Percentiles rank a stretch among this genome's conserved stretches.
Evolutionary conservation across 2,113 vertebrate species (phyloP).

Genomic region (Vulpes vulpes): DNA sequence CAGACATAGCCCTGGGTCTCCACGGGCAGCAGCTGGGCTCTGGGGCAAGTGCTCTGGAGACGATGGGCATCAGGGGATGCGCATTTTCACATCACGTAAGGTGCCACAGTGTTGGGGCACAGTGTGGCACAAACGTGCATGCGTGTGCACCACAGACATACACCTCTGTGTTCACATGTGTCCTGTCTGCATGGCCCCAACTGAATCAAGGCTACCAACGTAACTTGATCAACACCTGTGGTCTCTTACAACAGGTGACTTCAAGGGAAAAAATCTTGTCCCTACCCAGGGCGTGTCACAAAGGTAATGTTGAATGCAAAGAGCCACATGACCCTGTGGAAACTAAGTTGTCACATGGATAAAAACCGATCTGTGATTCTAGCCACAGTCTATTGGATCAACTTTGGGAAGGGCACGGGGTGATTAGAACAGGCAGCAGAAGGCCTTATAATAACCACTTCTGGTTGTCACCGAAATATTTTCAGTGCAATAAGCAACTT

Average conservation of each 20-base stretch:
- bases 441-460: background rate
- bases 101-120: rapidly evolving
- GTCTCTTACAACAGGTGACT: background rate
- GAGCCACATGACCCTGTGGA: rapidly evolving
- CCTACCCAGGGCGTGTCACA: rapidly evolving
- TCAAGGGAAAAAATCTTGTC: background rate
- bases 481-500: background rate
- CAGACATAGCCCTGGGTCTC: background rate
- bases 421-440: rapidly evolving
- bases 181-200: rapidly evolving
- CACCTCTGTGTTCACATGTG: rapidly evolving
- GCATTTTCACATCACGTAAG: rapidly evolving
- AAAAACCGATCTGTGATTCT: background rate
- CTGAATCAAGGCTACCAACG: rapidly evolving
- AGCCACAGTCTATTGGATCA: background rate
- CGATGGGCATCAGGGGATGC: rapidly evolving
- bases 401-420: background rate
- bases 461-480: rapidly evolving
- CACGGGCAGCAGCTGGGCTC: background rate
- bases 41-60: rapidly evolving
- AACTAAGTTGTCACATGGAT: rapidly evolving
- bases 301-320: rapidly evolving
- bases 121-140: rapidly evolving
- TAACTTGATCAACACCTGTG: rapidly evolving
- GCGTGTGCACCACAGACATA: rapidly evolving